These are phyloP conservation scores for Ophion ventricosus DNA, from an alignment of 2,888 invertebrate species.

Conservation along the genomic window DNA sequence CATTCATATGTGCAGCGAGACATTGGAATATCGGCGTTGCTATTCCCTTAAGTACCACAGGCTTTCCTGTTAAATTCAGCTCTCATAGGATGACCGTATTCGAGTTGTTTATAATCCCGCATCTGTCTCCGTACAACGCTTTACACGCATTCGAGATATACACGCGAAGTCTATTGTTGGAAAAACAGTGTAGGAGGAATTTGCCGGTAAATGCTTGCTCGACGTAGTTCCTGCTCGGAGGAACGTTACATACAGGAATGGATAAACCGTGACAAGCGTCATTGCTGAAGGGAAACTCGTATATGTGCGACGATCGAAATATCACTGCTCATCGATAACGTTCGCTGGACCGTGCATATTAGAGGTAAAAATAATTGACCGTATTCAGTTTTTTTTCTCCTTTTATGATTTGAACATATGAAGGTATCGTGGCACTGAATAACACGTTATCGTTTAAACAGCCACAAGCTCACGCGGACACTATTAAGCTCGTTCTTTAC, in stretches of 20 bases:
- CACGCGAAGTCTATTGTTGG: constrained; percentile 7
- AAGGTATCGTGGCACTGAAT: too few relatives aligned
- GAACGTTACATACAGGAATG: too few relatives aligned
- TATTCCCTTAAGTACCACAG: constrained; percentile 19
- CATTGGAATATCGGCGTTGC: neutral
- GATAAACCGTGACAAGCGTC: neutral
- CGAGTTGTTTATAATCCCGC: constrained; percentile 15
- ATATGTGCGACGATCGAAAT: too few relatives aligned
- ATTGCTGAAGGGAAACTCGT: too few relatives aligned
- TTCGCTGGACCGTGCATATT: neutral
- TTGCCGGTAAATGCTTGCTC: neutral
- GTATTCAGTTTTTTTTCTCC: too few relatives aligned
- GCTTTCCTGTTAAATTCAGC: constrained; percentile 41
- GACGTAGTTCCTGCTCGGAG: neutral
- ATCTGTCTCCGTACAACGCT: constrained; percentile 11
- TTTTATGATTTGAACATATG: too few relatives aligned
- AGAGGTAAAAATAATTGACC: neutral
- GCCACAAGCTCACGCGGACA: too few relatives aligned
- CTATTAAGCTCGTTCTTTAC: neutral
- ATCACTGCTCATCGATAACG: too few relatives aligned
- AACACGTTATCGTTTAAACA: too few relatives aligned
- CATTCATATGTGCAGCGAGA: constrained; percentile 16
- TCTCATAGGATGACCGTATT: constrained; percentile 47
- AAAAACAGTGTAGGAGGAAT: constrained; percentile 9
- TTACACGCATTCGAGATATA: constrained; percentile 5